These are phyloP conservation scores for Himalopsyche phryganea DNA, from an alignment of 1,140 invertebrate species.

Conservation along the genomic window DNA sequence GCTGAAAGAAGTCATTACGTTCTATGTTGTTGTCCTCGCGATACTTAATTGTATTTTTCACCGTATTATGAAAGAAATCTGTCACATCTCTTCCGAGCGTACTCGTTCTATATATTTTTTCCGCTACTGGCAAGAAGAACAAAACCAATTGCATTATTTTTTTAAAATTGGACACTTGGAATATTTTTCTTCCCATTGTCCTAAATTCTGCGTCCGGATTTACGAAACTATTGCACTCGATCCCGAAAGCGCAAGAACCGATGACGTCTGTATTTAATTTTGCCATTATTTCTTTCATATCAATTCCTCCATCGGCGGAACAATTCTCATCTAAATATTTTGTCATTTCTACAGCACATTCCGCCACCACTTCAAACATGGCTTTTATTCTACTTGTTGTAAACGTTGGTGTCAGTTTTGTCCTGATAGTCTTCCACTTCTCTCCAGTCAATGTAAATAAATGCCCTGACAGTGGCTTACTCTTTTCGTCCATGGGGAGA, in stretches of 20 bases:
- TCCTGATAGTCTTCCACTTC: constrained; percentile 39
- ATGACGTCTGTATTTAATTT: constrained; percentile 63
- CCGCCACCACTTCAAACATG: constrained; percentile 36
- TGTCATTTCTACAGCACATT: constrained; percentile 45
- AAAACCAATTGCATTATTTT: constrained; percentile 6
- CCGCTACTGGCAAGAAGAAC: constrained; percentile 27
- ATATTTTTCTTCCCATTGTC: constrained; percentile 43
- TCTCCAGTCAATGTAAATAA: constrained; percentile 47
- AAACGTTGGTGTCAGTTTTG: constrained; percentile 39
- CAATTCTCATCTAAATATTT: constrained; percentile 37
- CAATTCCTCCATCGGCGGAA: constrained; percentile 43
- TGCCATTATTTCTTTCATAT: constrained; percentile 54
- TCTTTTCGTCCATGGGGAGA: constrained; percentile 48
- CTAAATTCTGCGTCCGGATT: constrained; percentile 56
- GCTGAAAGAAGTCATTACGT: constrained; percentile 45
- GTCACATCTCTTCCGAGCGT: constrained; percentile 36
- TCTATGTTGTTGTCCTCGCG: constrained; percentile 39
- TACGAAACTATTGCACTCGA: constrained; percentile 56
- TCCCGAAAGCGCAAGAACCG: constrained; percentile 59
- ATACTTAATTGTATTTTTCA: constrained; percentile 41
- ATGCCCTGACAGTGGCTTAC: constrained; percentile 52
- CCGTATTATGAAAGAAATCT: constrained; percentile 42
- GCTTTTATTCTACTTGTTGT: constrained; percentile 39
- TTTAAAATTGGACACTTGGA: constrained; percentile 22
- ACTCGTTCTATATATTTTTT: constrained; percentile 8